phyloP scores from a whole-genome alignment of 2,113 vertebrate genomes.

The Hypanus sabinus region DNA sequence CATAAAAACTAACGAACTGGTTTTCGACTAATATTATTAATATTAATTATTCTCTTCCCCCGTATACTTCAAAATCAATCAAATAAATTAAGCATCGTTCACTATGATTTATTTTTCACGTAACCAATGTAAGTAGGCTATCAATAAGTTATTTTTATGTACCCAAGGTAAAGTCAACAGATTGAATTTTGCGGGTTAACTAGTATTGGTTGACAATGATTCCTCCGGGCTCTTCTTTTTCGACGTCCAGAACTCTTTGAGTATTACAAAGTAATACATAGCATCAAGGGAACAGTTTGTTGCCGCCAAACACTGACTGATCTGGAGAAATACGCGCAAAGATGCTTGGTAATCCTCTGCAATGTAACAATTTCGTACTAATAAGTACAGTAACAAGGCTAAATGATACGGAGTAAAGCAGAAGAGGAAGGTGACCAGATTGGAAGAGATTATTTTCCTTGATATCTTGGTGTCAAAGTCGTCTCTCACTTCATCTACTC shows the following conservation, averaged over 20 bases:
- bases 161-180: background rate
- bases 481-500: conserved; percentile 39
- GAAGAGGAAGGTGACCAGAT: conserved; percentile 48
- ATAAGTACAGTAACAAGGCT: conserved; percentile 49
- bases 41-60: background rate
- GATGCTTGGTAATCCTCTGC: background rate
- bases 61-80: background rate
- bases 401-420: conserved; percentile 61
- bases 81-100: background rate
- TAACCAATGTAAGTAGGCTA: background rate
- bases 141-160: background rate
- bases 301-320: conserved; percentile 55
- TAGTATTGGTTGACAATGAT: too few species aligned
- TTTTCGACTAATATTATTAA: background rate
- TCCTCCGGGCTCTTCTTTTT: background rate
- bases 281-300: conserved; percentile 62
- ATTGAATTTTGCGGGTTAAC: background rate
- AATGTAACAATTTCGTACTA: background rate
- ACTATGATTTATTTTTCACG: background rate
- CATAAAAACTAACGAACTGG: background rate
- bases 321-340: conserved; percentile 47
- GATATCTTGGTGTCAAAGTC: conserved; percentile 44
- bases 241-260: conserved; percentile 54
- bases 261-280: conserved; percentile 56
- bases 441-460: conserved; percentile 53